Evolutionary conservation across 2,797 vertebrate genomes (phyloP), one percentile per base, ranked within the genome.

Genomic region (Tapera naevia): DNA sequence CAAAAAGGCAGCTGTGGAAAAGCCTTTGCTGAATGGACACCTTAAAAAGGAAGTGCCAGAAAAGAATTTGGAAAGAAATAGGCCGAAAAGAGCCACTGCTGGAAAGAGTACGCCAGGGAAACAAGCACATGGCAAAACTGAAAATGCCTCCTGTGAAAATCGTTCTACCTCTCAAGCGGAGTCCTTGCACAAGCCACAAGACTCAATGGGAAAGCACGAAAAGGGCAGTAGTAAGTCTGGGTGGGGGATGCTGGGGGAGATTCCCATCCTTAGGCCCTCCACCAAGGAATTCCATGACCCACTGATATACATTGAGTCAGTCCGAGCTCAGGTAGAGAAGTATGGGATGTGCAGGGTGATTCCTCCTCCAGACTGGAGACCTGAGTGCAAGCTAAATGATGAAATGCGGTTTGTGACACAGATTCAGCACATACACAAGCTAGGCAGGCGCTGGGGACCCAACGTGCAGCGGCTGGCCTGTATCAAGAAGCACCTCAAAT

Each of bases 401-500:
- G 99, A 99, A 98, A 99, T 99, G 99, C 99, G 99, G 84, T 99
- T 99, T 82, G 99, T 99, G 94, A 99, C 99, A 33, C 99, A 99
- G 98, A 98, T 99, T 97, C 99, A 99, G 98, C 99, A 99, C 97
- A 98, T 99, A 96, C 99, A 99, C 98, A 99, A 99, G 98, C 98
- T 99, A 98, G 99, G 99, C 92, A 98, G 99, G 83, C 99, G 99
- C 97, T 99, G 99, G 99, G 99, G 99, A 89, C 99, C 99, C 97
- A 99, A 99, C 57, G 99, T 99, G 97, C 99, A 99, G 98, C 98
- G 98, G 93, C 98, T 99, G 96, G 99, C 99, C 98, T 99, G 99
- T 97, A 99, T 99, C 97, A 99, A 99, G 98, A 99, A 99, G 98
- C 99, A 99, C 98, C 99, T 99, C 98, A 99, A 98, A 99, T 99